phyloP scores from a whole-genome alignment of 2,888 invertebrate species.

The Parnassius orleans region DNA sequence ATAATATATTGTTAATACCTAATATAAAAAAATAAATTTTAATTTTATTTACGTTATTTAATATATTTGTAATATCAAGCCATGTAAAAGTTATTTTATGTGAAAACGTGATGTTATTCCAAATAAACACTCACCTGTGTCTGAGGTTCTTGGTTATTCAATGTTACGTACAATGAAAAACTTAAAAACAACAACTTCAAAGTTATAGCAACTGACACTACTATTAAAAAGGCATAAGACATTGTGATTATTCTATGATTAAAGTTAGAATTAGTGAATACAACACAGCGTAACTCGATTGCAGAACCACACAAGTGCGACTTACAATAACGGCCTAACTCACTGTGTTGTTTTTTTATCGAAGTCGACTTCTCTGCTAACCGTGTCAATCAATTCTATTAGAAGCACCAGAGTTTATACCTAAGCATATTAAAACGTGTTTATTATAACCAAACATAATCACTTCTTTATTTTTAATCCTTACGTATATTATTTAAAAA shows the following conservation, averaged over 20 bases:
- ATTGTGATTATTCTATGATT: slow-evolving; percentile 22
- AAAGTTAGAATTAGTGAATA: background rate
- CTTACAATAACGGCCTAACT: slow-evolving; percentile 40
- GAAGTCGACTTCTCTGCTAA: slow-evolving; percentile 46
- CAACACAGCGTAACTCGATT: slow-evolving; percentile 8
- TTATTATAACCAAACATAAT: background rate
- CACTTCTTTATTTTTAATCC: slow-evolving; percentile 3
- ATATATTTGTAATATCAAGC: too few species aligned
- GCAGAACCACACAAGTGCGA: slow-evolving; percentile 53
- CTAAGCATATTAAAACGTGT: background rate
- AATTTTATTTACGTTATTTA: too few species aligned
- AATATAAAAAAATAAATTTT: too few species aligned
- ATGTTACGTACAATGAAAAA: slow-evolving; percentile 66
- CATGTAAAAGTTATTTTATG: too few species aligned
- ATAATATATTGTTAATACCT: too few species aligned
- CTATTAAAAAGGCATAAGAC: slow-evolving; percentile 59
- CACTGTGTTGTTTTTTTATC: slow-evolving; percentile 57
- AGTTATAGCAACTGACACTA: slow-evolving; percentile 66
- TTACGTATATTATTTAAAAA: too few species aligned
- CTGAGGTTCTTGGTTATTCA: slow-evolving; percentile 38
- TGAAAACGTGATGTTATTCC: too few species aligned
- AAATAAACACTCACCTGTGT: slow-evolving; percentile 24
- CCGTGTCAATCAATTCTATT: slow-evolving; percentile 37
- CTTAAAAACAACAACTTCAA: slow-evolving; percentile 66
- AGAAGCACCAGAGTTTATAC: slow-evolving; percentile 35